phyloP scores from a whole-genome alignment of 2,113 vertebrate genomes.

The Ondatra zibethicus region DNA sequence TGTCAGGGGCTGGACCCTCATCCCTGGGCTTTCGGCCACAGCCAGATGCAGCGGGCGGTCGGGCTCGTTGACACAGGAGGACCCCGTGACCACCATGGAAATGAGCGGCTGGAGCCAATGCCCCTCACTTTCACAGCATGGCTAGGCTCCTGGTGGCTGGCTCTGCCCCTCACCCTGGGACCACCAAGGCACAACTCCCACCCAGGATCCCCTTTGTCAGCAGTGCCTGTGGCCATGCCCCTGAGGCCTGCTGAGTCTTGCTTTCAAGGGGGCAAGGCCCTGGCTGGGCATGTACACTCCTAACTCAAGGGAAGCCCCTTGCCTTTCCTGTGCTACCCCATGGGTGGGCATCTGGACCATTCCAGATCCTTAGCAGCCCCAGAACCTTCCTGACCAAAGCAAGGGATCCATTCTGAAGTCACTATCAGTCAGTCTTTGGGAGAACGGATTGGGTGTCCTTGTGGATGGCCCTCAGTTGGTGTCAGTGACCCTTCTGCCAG shows the following conservation, averaged over 20 bases:
- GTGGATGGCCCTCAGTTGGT: background rate
- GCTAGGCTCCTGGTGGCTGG: background rate
- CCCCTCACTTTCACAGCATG: background rate
- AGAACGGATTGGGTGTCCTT: background rate
- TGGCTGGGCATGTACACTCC: background rate
- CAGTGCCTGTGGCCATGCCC: background rate
- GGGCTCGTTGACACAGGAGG: background rate
- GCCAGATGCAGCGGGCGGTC: conserved; percentile 48
- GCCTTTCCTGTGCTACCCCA: fast-evolving
- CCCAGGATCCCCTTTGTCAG: background rate
- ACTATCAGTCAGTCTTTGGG: background rate
- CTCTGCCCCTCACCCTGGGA: background rate
- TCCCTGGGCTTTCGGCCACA: background rate
- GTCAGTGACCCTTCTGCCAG: background rate
- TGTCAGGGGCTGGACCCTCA: conserved; percentile 11
- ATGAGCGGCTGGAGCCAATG: fast-evolving
- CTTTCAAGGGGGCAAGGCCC: background rate
- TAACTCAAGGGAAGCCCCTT: background rate
- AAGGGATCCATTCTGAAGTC: background rate
- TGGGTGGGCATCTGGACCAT: too few relatives aligned
- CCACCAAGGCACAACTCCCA: background rate
- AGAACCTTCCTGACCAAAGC: background rate
- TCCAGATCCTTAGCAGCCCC: too few relatives aligned
- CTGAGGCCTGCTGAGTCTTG: background rate
- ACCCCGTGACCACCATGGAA: background rate